Percentiles rank a stretch among this genome's conserved stretches.
These are phyloP conservation scores for Molossus molossus DNA, from an alignment of 2,797 vertebrate genomes.

Conservation along the genomic window DNA sequence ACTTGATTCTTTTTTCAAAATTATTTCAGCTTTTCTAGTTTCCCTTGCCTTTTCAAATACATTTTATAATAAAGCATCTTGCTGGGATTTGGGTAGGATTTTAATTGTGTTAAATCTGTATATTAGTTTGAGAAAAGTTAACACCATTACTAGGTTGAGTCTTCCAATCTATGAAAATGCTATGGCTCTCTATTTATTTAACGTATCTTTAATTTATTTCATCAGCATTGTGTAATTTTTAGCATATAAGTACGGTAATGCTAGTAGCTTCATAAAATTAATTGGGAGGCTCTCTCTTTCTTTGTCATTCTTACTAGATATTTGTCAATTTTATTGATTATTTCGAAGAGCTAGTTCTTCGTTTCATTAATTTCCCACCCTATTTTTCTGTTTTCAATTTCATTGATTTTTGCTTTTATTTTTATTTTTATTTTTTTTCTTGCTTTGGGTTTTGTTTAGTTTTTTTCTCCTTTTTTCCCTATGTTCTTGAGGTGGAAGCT, in stretches of 20 bases:
- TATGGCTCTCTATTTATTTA: neutral
- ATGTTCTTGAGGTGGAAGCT: neutral
- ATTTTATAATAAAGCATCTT: neutral
- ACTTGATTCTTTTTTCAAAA: neutral
- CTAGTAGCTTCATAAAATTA: neutral
- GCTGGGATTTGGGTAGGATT: neutral
- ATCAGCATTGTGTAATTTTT: neutral
- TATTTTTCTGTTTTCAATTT: neutral
- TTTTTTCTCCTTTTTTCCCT: neutral
- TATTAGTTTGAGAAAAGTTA: neutral
- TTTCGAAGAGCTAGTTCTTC: neutral
- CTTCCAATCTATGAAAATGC: neutral
- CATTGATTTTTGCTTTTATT: neutral
- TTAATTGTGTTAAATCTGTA: neutral
- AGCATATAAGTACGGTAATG: neutral
- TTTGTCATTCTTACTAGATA: neutral
- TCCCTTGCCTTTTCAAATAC: neutral
- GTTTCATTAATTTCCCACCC: neutral
- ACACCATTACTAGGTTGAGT: neutral
- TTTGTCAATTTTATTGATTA: neutral
- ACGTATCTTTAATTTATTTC: neutral
- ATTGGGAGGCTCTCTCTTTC: neutral
- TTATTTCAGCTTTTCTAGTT: neutral
- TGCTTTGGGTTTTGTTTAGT: neutral
- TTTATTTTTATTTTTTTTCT: neutral